Base-by-base conservation (phyloP, 53 echinoderm and acorn worm species). In the Astropecten irregularis region DNA sequence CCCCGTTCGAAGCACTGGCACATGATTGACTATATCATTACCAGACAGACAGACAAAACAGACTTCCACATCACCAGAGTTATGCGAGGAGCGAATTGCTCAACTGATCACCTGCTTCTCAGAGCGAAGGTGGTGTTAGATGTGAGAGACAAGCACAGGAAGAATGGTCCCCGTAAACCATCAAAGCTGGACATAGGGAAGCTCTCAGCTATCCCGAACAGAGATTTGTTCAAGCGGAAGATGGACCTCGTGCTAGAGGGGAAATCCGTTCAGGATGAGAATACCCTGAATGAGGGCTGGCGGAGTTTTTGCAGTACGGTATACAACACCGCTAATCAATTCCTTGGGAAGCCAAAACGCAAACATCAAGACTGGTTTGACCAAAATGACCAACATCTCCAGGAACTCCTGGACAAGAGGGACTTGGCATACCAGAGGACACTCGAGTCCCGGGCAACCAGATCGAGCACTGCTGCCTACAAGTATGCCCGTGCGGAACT, bases 1-100 rank as follows among this genome's bases (percentile, higher is more conserved):
- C 86, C 85, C n/a, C 38, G 85, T 6, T 85, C 85, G 3, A 85
- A 85, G 34, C 85, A 85, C 11, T 85, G 59, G 73, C 59, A 76
- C 27, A 22, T 85, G 13, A 37, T 84, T 20, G 53, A 71, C 16
- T 84, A 84, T 35, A 35, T 53, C 71, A 50, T 84, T 31, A 38
- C 53, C 28, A 49, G 84, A 15, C 31, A 53, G 38, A 13, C 52
- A 18, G 54, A 84, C 71, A 55, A 54, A 35, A 29, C 15, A 0
- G 84, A 84, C 23, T 26, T 84, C 6, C 0, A 1, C 3, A 32
- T 84, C 2, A 84, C 72, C 11, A 66, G 48, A 40, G 40, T 4
- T 65, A 56, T 37, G 46, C 55, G 63, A 61, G 48, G 3, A 49
- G 72, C 46, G 8, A 59, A 71, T 9, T 58, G 58, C 46, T 70